A percentile compares a stretch with the other conserved stretches of the same genome.
These are phyloP conservation scores for Triplophysa tibetana DNA, from an alignment of 2,113 vertebrate genomes.

Conservation along the genomic window DNA sequence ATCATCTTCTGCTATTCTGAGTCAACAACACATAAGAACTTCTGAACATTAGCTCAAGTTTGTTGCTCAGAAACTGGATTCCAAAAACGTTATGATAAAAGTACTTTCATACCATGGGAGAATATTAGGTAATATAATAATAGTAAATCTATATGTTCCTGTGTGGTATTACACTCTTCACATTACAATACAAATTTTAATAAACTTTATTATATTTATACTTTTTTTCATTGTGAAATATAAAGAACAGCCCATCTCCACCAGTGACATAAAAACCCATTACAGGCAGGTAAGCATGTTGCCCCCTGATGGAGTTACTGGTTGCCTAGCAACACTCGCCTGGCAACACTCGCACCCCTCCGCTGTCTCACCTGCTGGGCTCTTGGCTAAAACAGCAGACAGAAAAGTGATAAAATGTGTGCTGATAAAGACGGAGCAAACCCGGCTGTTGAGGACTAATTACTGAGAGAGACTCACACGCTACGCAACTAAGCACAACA, in stretches of 20 bases:
- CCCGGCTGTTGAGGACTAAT: constrained; percentile 21
- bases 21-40: constrained; percentile 2
- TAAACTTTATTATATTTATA: no score
- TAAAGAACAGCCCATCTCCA: neutral
- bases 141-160: neutral
- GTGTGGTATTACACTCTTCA: no score
- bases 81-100: no score
- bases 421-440: constrained; percentile 27
- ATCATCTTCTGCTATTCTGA: neutral
- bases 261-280: neutral
- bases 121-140: neutral
- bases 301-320: constrained; percentile 17
- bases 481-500: constrained; percentile 14
- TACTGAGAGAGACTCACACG: neutral
- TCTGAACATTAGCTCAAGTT: neutral
- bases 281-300: constrained; percentile 9
- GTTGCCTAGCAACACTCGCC: constrained; percentile 36
- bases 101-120: no score
- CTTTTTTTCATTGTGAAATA: neutral
- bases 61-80: no score
- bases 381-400: constrained; percentile 8
- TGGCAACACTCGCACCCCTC: constrained; percentile 24
- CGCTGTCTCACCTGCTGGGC: constrained; percentile 53
- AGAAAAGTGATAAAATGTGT: neutral
- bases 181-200: no score